Base-by-base conservation (phyloP, 2,888 invertebrate species). In the Laothoe populi region DNA sequence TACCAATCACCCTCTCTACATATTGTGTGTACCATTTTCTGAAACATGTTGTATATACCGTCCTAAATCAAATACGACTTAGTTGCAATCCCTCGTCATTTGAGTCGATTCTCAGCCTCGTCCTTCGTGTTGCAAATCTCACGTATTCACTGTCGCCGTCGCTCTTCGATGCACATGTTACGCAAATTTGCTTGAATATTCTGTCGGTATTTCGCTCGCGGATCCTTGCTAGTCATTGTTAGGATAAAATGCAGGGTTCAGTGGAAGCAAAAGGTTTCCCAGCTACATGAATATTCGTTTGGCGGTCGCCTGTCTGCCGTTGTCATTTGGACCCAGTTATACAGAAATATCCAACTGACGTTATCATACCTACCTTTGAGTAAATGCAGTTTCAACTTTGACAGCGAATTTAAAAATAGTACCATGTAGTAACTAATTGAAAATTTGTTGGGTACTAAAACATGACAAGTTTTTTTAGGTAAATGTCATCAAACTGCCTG, bases 131-230 rank as follows among this genome's bases (percentile, higher is more conserved):
- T 46, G 46, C 46, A 23, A 49, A 49, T 31, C 26, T 26, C 31
- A n/a, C 16, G n/a, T n/a, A 31, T 31, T 31, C 31, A 31, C 31
- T 31, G 2, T 31, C 31, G 31, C 5, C 38, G 13, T 38, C 53
- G 4, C 35, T 53, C 35, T 53, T 35, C 35, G 53, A 49, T 70
- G 61, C 64, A 66, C 62, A 38, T 57, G 62, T 61, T 63, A 68
- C 57, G 62, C 62, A 44, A 23, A 67, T 63, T 74, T 72, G 53
- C 31, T 53, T 67, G 74, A 72, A 74, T 70, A 70, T 72, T 72
- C 68, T 60, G 64, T 64, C 59, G 67, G 65, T 66, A 62, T 70
- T 70, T 67, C 72, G 67, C 69, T 69, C 67, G 66, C 64, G 31
- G 31, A 35, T 53, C 53, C 49, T 49, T 49, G n/a, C 49, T 38